phyloP scores from a whole-genome alignment of 30 jellyfish, hydroid and myxozoan genomes.

The Aurelia aurita region DNA sequence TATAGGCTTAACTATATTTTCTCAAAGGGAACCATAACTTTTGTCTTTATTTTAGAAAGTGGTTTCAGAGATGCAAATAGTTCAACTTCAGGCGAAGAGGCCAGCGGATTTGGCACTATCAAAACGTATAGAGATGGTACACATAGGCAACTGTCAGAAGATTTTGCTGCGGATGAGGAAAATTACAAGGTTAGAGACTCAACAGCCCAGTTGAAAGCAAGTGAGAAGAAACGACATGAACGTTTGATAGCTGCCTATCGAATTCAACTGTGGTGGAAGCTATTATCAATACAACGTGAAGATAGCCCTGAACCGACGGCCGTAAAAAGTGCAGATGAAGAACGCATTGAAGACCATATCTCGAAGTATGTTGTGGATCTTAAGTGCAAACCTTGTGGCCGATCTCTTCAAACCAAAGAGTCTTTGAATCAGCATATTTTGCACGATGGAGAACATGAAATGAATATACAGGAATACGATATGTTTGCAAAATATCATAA shows the following conservation, averaged over 20 bases:
- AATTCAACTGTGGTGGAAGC: conserved; percentile 62
- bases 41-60: no score
- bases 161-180: conserved; percentile 7
- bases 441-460: conserved; percentile 6
- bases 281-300: no score
- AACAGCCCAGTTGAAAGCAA: conserved; percentile 5
- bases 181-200: not conserved
- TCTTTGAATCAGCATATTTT: conserved; percentile 11
- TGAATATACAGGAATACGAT: not conserved
- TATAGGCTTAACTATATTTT: no score
- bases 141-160: no score
- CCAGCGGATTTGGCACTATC: no score
- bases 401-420: not conserved
- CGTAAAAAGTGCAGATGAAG: not conserved
- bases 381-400: conserved; percentile 52
- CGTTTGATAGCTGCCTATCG: not conserved
- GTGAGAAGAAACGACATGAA: conserved; percentile 4
- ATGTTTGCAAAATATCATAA: not conserved
- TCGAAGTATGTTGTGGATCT: conserved; percentile 30
- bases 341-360: conserved; percentile 1
- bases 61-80: no score
- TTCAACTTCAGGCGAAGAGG: no score
- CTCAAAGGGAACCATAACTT: no score
- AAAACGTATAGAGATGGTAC: no score
- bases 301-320: no score